Evolutionary conservation across 1,140 invertebrate genomes (phyloP).

Genomic region (Eurosta solidaginis): DNA sequence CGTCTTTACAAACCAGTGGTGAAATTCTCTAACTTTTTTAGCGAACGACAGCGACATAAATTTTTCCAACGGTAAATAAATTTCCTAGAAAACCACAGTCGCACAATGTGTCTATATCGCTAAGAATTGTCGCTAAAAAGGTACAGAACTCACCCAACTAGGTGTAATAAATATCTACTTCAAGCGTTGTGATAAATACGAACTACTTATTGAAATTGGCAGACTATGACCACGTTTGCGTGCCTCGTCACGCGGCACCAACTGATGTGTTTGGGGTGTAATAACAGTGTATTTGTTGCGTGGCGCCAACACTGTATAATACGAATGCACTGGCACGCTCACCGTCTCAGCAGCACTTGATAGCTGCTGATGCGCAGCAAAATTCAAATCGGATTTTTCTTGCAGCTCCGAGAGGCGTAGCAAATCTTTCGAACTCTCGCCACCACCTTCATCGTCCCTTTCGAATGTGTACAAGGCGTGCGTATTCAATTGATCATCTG

Average conservation of each 20-base stretch:
- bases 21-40: too few species aligned
- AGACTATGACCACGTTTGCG: conserved; percentile 3
- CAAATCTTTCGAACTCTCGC: not conserved
- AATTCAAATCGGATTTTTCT: not conserved
- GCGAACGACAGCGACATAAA: too few species aligned
- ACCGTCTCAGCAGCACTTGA: conserved; percentile 27
- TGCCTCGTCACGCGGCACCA: conserved; percentile 36
- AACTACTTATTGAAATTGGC: conserved; percentile 48
- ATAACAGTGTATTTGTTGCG: conserved; percentile 49
- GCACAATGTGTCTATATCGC: too few species aligned
- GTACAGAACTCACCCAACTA: not conserved
- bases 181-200: conserved; percentile 38
- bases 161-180: not conserved
- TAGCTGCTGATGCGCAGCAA: not conserved
- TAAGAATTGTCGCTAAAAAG: too few species aligned
- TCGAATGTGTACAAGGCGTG: conserved; percentile 26
- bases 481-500: not conserved
- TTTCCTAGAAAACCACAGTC: too few species aligned
- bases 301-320: conserved; percentile 48
- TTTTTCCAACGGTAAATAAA: too few species aligned
- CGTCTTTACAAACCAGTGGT: too few species aligned
- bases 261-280: conserved; percentile 49
- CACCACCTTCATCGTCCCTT: not conserved
- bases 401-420: not conserved
- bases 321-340: conserved; percentile 46